Percentiles rank a stretch among this genome's conserved stretches.
These are phyloP conservation scores for Catharus minimus DNA, from an alignment of 2,113 vertebrate genomes.

Conservation along the genomic window DNA sequence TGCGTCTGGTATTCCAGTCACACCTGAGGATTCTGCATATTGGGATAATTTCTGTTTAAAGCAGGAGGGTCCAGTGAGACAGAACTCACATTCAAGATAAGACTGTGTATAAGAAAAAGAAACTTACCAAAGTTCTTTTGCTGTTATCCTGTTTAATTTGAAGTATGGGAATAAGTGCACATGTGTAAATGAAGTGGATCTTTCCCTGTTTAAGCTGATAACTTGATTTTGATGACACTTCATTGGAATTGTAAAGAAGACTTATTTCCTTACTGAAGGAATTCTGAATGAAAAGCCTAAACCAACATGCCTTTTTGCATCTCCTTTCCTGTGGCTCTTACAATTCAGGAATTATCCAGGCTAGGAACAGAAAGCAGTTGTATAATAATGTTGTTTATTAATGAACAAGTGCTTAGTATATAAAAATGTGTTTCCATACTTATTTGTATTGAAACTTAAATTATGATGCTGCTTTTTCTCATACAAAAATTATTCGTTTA, in stretches of 20 bases:
- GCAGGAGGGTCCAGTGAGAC: slow-evolving; percentile 79
- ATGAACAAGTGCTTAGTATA: background rate
- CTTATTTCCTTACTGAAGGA: background rate
- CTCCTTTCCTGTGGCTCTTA: background rate
- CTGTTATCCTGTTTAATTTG: background rate
- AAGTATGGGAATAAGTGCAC: background rate
- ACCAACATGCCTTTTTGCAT: background rate
- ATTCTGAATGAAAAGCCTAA: background rate
- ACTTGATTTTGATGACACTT: background rate
- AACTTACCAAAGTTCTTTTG: background rate
- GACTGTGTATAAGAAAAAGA: background rate
- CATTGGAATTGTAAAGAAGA: background rate
- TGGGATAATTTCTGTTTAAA: slow-evolving; percentile 91
- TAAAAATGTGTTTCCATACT: background rate
- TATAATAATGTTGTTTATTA: background rate
- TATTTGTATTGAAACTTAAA: background rate
- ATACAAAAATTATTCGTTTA: background rate
- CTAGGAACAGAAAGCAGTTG: background rate
- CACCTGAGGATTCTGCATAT: slow-evolving; percentile 84
- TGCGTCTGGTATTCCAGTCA: slow-evolving; percentile 80
- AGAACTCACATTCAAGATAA: slow-evolving; percentile 67
- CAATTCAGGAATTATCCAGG: background rate
- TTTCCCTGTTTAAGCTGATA: background rate
- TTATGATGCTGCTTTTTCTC: background rate
- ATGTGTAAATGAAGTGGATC: background rate